phyloP scores from a whole-genome alignment of 1,140 invertebrate species.

The Conus betulinus region DNA sequence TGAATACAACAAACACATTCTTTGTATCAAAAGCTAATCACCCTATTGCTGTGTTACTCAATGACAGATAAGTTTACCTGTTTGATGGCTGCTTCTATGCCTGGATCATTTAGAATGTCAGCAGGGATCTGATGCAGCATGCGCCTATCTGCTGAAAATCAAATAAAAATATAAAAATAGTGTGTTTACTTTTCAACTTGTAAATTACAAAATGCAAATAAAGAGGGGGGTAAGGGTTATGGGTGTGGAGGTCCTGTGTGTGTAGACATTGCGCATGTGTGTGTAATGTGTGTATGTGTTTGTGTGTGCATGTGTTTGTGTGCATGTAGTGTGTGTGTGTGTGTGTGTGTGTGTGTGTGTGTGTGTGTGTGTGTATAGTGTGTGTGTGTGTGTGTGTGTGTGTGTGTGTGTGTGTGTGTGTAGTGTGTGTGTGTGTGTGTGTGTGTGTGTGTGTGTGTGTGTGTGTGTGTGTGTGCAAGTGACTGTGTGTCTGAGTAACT shows the following conservation, averaged over 20 bases:
- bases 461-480: too few relatives aligned
- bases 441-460: too few relatives aligned
- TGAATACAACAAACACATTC: background rate
- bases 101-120: constrained; percentile 87
- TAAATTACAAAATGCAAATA: background rate
- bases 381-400: too few relatives aligned
- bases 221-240: background rate
- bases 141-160: constrained; percentile 33
- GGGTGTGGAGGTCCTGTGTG: background rate
- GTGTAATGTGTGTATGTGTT: background rate
- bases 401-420: too few relatives aligned
- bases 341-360: too few relatives aligned
- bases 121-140: constrained; percentile 82
- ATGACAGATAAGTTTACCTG: constrained; percentile 46
- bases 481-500: background rate
- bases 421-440: too few relatives aligned
- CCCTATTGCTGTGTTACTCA: background rate
- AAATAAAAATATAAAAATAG: background rate
- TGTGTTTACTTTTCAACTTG: background rate
- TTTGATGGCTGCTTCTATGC: constrained; percentile 83
- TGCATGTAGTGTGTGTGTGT: background rate
- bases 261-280: background rate
- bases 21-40: background rate
- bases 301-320: background rate
- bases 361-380: too few relatives aligned